These are phyloP conservation scores for Nemapogon koenigi DNA, from an alignment of 2,888 invertebrate species.

Conservation along the genomic window DNA sequence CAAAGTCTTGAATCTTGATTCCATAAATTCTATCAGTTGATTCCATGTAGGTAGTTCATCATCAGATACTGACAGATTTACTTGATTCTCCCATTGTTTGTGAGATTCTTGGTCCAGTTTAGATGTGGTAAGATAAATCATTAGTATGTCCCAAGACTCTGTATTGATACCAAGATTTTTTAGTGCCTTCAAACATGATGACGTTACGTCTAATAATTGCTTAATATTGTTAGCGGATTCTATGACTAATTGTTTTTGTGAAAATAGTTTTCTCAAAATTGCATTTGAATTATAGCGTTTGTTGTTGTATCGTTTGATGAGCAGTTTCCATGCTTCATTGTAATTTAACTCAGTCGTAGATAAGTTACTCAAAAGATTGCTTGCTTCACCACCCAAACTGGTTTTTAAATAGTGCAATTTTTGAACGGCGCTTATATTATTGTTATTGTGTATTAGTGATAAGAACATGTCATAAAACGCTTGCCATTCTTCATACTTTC, in stretches of 20 bases:
- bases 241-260: conserved; percentile 10
- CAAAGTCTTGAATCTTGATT: conserved; percentile 12
- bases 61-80: background rate
- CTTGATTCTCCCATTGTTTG: conserved; percentile 17
- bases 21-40: conserved; percentile 13
- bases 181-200: conserved; percentile 14
- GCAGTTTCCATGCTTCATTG: conserved; percentile 16
- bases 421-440: conserved; percentile 14
- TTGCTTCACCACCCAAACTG: conserved; percentile 16
- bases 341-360: conserved; percentile 17
- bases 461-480: conserved; percentile 17
- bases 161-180: conserved; percentile 14
- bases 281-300: conserved; percentile 17
- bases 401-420: conserved; percentile 19
- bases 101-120: conserved; percentile 18
- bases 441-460: conserved; percentile 17
- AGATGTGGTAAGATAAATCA: conserved; percentile 15
- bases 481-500: conserved; percentile 18
- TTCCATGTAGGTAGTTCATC: conserved; percentile 4
- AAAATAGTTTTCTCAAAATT: conserved; percentile 16
- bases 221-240: conserved; percentile 15
- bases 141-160: conserved; percentile 11
- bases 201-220: conserved; percentile 15
- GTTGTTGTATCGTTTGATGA: conserved; percentile 17
- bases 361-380: conserved; percentile 15